Evolutionary conservation across 2,888 invertebrate genomes (phyloP).

Genomic region (Brenthis daphne): DNA sequence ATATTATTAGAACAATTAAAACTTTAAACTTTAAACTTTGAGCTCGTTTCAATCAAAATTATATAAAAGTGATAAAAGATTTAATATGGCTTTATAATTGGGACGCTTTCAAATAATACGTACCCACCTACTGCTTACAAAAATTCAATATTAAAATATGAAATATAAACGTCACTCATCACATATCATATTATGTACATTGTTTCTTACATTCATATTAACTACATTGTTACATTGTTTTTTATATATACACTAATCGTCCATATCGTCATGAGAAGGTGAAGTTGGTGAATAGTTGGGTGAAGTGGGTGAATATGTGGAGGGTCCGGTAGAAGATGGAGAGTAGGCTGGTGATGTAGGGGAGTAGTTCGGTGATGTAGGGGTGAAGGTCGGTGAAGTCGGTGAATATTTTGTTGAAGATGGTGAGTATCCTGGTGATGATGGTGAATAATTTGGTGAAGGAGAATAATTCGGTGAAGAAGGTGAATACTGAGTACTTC

Average conservation of each 20-base stretch:
- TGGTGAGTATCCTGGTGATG: conserved; percentile 90
- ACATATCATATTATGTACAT: too few species aligned
- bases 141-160: too few species aligned
- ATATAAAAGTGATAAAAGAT: too few species aligned
- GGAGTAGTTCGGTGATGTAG: conserved; percentile 90
- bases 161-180: too few species aligned
- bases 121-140: too few species aligned
- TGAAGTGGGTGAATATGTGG: conserved; percentile 72
- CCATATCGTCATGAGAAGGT: conserved; percentile 78
- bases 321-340: conserved; percentile 86
- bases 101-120: too few species aligned
- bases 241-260: conserved; percentile 58
- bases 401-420: conserved; percentile 92
- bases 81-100: too few species aligned
- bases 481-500: conserved; percentile 88
- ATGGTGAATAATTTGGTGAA: conserved; percentile 89
- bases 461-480: conserved; percentile 87
- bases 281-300: conserved; percentile 73
- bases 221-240: too few species aligned
- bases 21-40: too few species aligned
- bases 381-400: conserved; percentile 89
- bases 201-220: too few species aligned
- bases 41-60: too few species aligned
- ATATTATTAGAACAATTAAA: too few species aligned
- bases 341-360: conserved; percentile 92